Base-by-base conservation (phyloP, 2,113 vertebrate species). In the Eretmochelys imbricata region DNA sequence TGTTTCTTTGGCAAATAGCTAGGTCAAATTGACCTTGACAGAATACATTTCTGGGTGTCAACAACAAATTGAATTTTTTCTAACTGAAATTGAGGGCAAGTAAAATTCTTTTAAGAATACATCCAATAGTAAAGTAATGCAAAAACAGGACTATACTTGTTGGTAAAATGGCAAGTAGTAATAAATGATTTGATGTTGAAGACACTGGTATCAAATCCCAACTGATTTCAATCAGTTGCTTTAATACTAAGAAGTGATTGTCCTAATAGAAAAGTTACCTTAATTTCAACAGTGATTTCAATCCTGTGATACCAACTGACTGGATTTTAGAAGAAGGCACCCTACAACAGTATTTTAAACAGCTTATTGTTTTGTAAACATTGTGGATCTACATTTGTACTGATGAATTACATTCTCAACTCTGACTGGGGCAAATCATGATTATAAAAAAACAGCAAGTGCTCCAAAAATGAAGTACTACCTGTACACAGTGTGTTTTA, bases 401-500 rank as follows among this genome's bases (percentile, higher is more conserved):
- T 94, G 84, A 25, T 94, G 96, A 97, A 31, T 97, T 97, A 98
- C 96, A 97, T 95, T 97, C 94, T 97, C 91, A 97, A 97, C 91
- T 59, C 50, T 82, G 62, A 85, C 80, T 84, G 93, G 93, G 96
- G 75, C 91, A 96, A 96, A 90, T 84, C 1, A 16, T 7, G 79
- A 94, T 90, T 95, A 95, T 62, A 95, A 97, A 96, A 96, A 94
- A 86, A 35, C 8, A 93, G 92, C 93, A 98, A 98, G 97, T 95
- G 96, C 80, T 97, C 93, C 89, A 97, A 96, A 96, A 97, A 93
- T 84, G 96, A 95, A 97, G 95, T 98, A 98, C 97, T 97, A 97
- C 90, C 89, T 89, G 94, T 48, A 97, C 89, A 96, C 95, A 95
- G 85, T 94, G 54, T 90, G 94, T 82, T 97, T 88, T 85, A 91